These are phyloP conservation scores for Danio aesculapii DNA, from an alignment of 2,797 vertebrate species.

Conservation along the genomic window DNA sequence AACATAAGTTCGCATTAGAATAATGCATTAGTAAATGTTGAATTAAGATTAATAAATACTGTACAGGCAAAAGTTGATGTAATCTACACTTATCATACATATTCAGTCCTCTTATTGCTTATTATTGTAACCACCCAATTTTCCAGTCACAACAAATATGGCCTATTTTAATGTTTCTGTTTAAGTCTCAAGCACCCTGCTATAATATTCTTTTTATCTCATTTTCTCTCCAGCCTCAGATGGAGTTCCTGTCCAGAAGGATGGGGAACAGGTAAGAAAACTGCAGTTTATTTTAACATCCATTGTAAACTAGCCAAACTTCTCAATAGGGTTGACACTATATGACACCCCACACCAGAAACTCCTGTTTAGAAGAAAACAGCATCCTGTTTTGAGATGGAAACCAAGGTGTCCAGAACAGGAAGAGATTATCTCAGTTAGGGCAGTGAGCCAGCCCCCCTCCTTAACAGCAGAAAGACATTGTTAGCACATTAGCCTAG, in stretches of 20 bases:
- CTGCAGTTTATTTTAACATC: slow-evolving; percentile 9
- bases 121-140: no score
- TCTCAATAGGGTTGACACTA: background rate
- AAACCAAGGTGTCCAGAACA: slow-evolving; percentile 57
- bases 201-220: slow-evolving; percentile 38
- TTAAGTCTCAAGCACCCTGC: background rate
- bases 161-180: background rate
- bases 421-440: slow-evolving; percentile 48
- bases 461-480: slow-evolving; percentile 31
- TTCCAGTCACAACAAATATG: background rate
- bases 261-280: slow-evolving; percentile 94
- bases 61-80: no score
- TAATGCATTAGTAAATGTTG: no score
- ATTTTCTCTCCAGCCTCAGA: slow-evolving; percentile 82
- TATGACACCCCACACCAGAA: slow-evolving; percentile 64
- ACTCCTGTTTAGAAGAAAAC: slow-evolving; percentile 24
- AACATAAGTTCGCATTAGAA: no score
- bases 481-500: slow-evolving; percentile 4
- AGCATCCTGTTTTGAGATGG: slow-evolving; percentile 64
- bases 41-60: no score
- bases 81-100: no score
- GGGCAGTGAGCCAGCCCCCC: slow-evolving; percentile 50
- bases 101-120: background rate
- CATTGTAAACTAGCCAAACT: slow-evolving; percentile 13
- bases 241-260: slow-evolving; percentile 94